Percentiles rank a stretch among this genome's conserved stretches.
Conservation (phyloP, 2,888 invertebrate species). For the Cantharis rustica region DNA sequence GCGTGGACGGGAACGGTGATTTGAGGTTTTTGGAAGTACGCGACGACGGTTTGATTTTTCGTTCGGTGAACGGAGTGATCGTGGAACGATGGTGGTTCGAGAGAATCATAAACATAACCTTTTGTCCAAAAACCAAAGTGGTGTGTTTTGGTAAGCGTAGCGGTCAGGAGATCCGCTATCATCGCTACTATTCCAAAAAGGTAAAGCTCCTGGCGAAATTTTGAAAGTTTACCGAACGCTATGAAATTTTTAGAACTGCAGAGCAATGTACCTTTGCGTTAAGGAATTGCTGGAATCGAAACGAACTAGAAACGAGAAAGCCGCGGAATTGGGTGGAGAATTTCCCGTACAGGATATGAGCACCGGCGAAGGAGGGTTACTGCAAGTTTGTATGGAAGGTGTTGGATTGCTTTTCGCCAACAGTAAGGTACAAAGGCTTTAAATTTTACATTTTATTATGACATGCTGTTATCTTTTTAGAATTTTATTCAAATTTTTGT, state of each 20-base stretch:
- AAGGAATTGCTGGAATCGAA: slow-evolving; percentile 96
- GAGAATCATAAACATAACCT: slow-evolving; percentile 98
- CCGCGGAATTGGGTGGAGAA: slow-evolving; percentile 85
- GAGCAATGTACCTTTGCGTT: slow-evolving; percentile 97
- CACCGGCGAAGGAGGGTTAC: slow-evolving; percentile 94
- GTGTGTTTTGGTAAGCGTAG: slow-evolving; percentile 96
- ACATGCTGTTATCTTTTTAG: slow-evolving; percentile 21
- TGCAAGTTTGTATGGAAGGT: slow-evolving; percentile 99
- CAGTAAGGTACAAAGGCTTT: slow-evolving; percentile 83
- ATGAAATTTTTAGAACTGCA: slow-evolving; percentile 71
- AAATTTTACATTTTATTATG: slow-evolving; percentile 7
- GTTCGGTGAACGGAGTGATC: slow-evolving; percentile 84
- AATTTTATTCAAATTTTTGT: slow-evolving; percentile 15
- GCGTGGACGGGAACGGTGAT: slow-evolving; percentile 89
- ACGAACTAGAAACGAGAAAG: slow-evolving; percentile 72
- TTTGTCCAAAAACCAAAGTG: slow-evolving; percentile 97
- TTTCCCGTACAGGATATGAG: slow-evolving; percentile 98
- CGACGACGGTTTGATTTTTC: slow-evolving; percentile 89
- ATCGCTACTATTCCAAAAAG: slow-evolving; percentile 99
- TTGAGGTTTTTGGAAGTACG: slow-evolving; percentile 91
- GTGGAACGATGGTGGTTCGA: slow-evolving; percentile 99
- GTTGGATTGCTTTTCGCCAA: slow-evolving; percentile 98
- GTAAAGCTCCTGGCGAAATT: slow-evolving; percentile 59
- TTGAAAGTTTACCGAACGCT: not conserved
- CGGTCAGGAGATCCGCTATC: slow-evolving; percentile 91